Evolutionary conservation across 1,140 invertebrate genomes (phyloP), one percentile per base, ranked within the genome.

Genomic region (Heliconius hermathena): DNA sequence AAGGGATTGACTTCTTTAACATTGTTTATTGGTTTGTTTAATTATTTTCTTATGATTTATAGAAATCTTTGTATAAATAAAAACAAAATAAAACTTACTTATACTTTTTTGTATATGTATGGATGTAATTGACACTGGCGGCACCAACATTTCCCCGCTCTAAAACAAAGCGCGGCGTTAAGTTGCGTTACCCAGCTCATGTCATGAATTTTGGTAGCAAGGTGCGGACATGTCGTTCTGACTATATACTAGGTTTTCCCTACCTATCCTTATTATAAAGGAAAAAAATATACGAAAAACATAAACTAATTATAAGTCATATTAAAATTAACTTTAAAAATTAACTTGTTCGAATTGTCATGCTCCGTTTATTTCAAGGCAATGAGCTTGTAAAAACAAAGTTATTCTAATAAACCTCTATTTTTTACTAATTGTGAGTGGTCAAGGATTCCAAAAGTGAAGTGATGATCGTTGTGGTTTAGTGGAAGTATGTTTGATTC

Each of bases 361-460:
- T 26, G 60, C 60, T 66, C 60, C 60, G 60, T 66, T 66, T 29
- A 66, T n/a, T 66, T 66, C 60, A 66, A 66, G 60, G 60, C 60
- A 66, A 66, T 22, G 22, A 29, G 9, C 29, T 66, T 3, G 11
- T 66, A 26, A 66, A 66, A 46, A 52, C n/a, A 26, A 66, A 66
- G 22, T 66, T 6, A 11, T 22, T 66, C 29, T 66, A 66, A 22
- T 29, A 66, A 66, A 66, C 60, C 60, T 66, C 60, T 29, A 66
- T 29, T 66, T 66, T 66, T 66, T 66, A 29, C 2, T 66, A 57
- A 57, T 57, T 22, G 54, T 57, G 13, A 66, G 22, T 29, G 60
- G 60, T 66, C 60, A 66, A 66, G 60, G 60, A 66, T 66, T 4
- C 16, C 13, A 29, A 66, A 66, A 66, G 26, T 66, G 26, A 66